phyloP scores from a whole-genome alignment of 2,888 invertebrate genomes.

The Acronicta alni region DNA sequence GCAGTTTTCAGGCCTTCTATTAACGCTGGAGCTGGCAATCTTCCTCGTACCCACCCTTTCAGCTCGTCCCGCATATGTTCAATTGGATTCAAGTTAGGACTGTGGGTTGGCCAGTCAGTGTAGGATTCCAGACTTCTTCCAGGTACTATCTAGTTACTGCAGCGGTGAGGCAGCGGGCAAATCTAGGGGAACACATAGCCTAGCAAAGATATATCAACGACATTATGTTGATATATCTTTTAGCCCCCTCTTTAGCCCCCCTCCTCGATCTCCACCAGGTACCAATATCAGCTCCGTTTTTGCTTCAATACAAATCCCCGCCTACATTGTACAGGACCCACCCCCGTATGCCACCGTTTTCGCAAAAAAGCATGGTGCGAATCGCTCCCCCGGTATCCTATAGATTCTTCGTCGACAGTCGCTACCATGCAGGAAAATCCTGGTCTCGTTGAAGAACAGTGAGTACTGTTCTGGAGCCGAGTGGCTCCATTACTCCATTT shows the following conservation, averaged over 20 bases:
- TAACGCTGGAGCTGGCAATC: too few species aligned
- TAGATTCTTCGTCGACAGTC: slow-evolving; percentile 14
- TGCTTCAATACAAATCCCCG: slow-evolving; percentile 18
- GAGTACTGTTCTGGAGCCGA: too few species aligned
- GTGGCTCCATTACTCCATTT: slow-evolving; percentile 3
- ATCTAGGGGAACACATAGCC: background rate
- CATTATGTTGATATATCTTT: too few species aligned
- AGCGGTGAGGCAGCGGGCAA: too few species aligned
- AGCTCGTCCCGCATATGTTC: too few species aligned
- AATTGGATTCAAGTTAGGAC: too few species aligned
- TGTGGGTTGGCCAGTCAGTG: too few species aligned
- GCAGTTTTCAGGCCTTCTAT: too few species aligned
- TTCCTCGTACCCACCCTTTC: too few species aligned
- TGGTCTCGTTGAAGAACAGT: background rate
- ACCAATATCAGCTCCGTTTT: slow-evolving; percentile 4
- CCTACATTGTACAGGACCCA: slow-evolving; percentile 33
- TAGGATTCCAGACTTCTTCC: too few species aligned
- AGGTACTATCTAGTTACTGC: too few species aligned
- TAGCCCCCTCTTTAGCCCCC: slow-evolving; percentile 4
- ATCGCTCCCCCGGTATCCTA: slow-evolving; percentile 20
- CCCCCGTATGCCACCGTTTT: slow-evolving; percentile 26
- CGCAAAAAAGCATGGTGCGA: slow-evolving; percentile 20
- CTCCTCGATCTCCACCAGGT: slow-evolving; percentile 1
- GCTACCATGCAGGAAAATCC: slow-evolving; percentile 12
- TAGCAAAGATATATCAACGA: slow-evolving; percentile 10